phyloP scores from a whole-genome alignment of 35 echinoderm and acorn worm genomes.

The Stichopus chloronotus region DNA sequence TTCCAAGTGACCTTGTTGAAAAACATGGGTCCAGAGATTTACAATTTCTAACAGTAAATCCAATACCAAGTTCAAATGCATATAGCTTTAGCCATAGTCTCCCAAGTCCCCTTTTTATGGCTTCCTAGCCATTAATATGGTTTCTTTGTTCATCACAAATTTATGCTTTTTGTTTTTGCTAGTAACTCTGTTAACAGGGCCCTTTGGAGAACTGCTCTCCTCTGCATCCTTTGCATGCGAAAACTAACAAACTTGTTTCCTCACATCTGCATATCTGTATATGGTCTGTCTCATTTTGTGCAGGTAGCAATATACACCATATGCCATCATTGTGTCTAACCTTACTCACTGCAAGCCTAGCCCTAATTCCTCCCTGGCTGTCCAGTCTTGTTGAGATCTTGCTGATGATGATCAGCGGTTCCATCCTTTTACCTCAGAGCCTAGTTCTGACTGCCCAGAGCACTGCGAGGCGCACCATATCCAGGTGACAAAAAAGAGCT shows the following conservation, averaged over 20 bases:
- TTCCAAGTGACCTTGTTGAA: no score
- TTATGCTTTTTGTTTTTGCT: no score
- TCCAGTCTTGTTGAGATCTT: background rate
- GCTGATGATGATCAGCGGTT: constrained; percentile 4
- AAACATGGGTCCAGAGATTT: no score
- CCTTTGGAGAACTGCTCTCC: background rate
- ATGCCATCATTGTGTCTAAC: constrained; percentile 25
- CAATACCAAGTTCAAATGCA: no score
- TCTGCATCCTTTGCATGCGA: background rate
- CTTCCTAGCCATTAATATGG: no score
- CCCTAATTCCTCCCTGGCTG: background rate
- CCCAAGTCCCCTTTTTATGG: no score
- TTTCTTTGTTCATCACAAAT: no score
- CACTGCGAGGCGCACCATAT: background rate
- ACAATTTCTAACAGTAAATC: no score
- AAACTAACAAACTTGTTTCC: background rate
- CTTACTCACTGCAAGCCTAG: constrained; percentile 44
- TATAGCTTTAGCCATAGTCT: no score
- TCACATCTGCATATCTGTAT: background rate
- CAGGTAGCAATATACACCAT: constrained; percentile 38
- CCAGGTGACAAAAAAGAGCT: constrained; percentile 24
- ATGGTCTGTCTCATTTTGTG: constrained; percentile 14
- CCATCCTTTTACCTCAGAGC: constrained; percentile 25
- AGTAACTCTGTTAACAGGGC: no score
- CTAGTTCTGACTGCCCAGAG: constrained; percentile 11